A percentile compares a stretch with the other conserved stretches of the same genome.
phyloP scores from a whole-genome alignment of 2,888 invertebrate genomes.

The Panzeria rudis region DNA sequence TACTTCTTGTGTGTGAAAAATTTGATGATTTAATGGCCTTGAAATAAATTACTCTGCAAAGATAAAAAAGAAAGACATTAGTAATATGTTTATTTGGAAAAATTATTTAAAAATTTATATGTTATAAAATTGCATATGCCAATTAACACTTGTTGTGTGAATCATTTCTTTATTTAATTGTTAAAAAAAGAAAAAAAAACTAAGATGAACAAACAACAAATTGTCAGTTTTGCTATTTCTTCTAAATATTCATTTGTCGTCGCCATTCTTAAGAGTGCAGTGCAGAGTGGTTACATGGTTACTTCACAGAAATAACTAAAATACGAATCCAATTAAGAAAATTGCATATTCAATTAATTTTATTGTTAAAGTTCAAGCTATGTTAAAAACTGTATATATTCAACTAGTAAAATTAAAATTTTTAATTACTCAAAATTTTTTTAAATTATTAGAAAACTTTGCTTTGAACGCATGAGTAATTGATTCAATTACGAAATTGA shows the following conservation, averaged over 20 bases:
- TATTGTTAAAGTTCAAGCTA: too few species aligned
- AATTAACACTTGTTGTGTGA: background rate
- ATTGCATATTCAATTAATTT: too few species aligned
- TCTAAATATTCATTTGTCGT: background rate
- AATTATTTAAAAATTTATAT: background rate
- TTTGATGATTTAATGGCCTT: conserved; percentile 32
- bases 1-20: background rate
- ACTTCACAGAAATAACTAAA: too few species aligned
- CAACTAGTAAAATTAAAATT: too few species aligned
- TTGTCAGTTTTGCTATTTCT: background rate
- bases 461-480: too few species aligned
- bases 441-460: too few species aligned
- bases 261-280: background rate
- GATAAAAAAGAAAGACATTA: conserved; percentile 19
- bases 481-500: too few species aligned
- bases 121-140: background rate
- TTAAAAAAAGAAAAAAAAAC: background rate
- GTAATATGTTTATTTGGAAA: background rate
- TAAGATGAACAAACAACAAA: background rate
- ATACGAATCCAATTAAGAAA: too few species aligned
- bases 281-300: too few species aligned
- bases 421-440: too few species aligned
- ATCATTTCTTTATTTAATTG: background rate
- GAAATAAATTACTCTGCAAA: conserved; percentile 51
- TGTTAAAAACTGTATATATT: too few species aligned